Percentiles rank a stretch among this genome's conserved stretches.
Evolutionary conservation across 2,888 invertebrate genomes (phyloP).

Genomic region (Patella depressa): DNA sequence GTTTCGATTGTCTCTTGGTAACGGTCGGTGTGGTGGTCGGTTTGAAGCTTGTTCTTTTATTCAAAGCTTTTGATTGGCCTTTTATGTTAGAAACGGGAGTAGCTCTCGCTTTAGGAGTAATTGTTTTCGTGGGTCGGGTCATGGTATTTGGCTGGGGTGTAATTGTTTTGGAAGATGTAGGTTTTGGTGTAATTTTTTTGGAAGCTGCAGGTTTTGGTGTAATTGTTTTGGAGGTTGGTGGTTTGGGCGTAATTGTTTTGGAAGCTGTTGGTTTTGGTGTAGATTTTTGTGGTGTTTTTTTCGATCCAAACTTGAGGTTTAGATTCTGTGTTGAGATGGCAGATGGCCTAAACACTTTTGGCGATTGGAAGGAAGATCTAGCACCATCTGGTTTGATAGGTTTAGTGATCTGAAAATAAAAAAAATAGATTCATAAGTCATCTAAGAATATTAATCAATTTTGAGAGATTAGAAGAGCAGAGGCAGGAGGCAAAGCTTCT

Average conservation of each 20-base stretch:
- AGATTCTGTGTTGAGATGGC: conserved; percentile 52
- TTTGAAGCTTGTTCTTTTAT: too few relatives aligned
- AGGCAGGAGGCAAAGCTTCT: too few relatives aligned
- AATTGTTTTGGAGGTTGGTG: background rate
- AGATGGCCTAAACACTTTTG: conserved; percentile 48
- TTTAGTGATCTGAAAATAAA: conserved; percentile 18
- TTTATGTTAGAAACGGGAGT: too few relatives aligned
- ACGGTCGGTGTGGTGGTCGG: too few relatives aligned
- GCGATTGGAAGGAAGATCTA: conserved; percentile 5
- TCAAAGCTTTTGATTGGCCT: too few relatives aligned
- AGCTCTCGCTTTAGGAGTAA: background rate
- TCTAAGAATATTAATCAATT: too few relatives aligned
- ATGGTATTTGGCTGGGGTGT: conserved; percentile 16
- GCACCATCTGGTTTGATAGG: conserved; percentile 6
- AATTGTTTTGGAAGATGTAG: conserved; percentile 30
- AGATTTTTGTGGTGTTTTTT: conserved; percentile 30
- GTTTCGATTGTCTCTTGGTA: too few relatives aligned
- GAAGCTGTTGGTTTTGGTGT: conserved; percentile 32
- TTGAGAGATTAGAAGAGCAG: too few relatives aligned
- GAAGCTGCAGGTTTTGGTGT: background rate
- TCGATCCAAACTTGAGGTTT: conserved; percentile 50
- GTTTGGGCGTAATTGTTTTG: conserved; percentile 16
- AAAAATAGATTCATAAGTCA: background rate
- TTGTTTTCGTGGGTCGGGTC: background rate
- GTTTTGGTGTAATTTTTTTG: conserved; percentile 14